A percentile compares a stretch with the other conserved stretches of the same genome.
phyloP scores from a whole-genome alignment of 1,140 invertebrate genomes.

The Diprion similis region DNA sequence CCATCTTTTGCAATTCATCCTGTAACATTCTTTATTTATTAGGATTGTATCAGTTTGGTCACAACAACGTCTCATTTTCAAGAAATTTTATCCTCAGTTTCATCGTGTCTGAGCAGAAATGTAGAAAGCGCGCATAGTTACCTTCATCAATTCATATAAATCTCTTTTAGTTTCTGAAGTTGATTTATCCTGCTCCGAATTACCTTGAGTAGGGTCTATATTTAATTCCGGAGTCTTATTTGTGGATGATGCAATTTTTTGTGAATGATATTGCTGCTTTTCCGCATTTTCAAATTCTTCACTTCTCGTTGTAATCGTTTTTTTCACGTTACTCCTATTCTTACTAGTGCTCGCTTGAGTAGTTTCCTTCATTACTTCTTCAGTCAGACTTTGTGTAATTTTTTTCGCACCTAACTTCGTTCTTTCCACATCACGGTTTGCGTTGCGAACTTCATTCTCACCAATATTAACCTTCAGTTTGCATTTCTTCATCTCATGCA shows the following conservation, averaged over 20 bases:
- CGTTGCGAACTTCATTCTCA: too few species aligned
- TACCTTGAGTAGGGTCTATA: too few species aligned
- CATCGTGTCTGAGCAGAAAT: too few species aligned
- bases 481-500: too few species aligned
- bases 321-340: not conserved
- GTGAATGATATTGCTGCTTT: too few species aligned
- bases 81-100: too few species aligned
- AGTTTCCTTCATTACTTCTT: not conserved
- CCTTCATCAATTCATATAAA: not conserved
- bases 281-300: constrained; percentile 11
- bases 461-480: too few species aligned
- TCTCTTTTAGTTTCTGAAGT: not conserved
- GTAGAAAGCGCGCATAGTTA: not conserved
- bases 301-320: not conserved
- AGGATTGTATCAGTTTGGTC: too few species aligned
- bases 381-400: constrained; percentile 6
- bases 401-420: not conserved
- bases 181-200: not conserved
- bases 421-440: not conserved
- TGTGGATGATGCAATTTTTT: not conserved
- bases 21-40: constrained; percentile 23
- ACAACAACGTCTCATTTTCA: too few species aligned
- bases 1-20: constrained; percentile 47
- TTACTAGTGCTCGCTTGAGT: constrained; percentile 10
- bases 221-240: constrained; percentile 9